Evolutionary conservation across 1,140 invertebrate species (phyloP), one percentile per base, ranked within the genome.

Genomic region (Metopolophium dirhodum): DNA sequence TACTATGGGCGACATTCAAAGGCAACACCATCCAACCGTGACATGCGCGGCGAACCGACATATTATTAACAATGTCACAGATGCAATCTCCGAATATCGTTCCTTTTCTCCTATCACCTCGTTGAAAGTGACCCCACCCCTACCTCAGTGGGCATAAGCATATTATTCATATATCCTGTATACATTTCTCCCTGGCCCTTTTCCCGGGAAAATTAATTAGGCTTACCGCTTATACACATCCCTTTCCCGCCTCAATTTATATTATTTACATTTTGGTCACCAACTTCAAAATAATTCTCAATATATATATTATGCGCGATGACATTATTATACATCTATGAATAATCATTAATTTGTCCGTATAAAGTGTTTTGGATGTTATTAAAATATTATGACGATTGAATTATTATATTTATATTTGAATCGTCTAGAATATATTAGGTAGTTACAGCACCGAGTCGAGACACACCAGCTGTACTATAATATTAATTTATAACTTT

Each of bases 111-210:
- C 6, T 77, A 77, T 18, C n/a, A 35, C n/a, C n/a, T 77, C 18
- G 61, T 77, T n/a, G 61, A 77, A 18, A n/a, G n/a, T n/a, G 30
- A 77, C n/a, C 30, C 30, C 30, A 68, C 30, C 61, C 7, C n/a
- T n/a, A n/a, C n/a, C 30, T n/a, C 30, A 18, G 61, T 9, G 14
- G 61, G 14, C 61, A n/a, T 68, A 68, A 68, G 30, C 61, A 77
- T 77, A 77, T 77, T n/a, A 77, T 77, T 77, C n/a, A 77, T 77
- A n/a, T 77, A n/a, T 77, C 61, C 61, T 77, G 61, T 77, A 77
- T 35, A 35, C 14, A 77, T 77, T 35, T 77, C 61, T 18, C 61
- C 18, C 30, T 77, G 61, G n/a, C 14, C 61, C 30, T 77, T 77
- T 77, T 77, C 61, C 30, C 61, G 4, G n/a, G 61, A n/a, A 77